A percentile compares a stretch with the other conserved stretches of the same genome.
Conservation (phyloP, 1,140 invertebrate species). For the Drosophila kikkawai region DNA sequence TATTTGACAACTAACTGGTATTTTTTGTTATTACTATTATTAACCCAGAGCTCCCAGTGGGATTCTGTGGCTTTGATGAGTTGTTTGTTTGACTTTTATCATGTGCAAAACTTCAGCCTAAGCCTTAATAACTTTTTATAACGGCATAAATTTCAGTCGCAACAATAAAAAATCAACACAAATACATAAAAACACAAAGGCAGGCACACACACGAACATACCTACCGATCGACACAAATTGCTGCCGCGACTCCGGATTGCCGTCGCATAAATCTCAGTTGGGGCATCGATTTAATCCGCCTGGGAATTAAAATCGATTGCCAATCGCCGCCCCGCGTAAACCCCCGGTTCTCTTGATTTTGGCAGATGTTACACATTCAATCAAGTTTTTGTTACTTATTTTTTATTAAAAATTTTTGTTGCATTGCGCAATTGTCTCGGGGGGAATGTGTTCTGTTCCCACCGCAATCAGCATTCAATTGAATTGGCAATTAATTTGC, state of each 20-base stretch:
- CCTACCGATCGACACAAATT: constrained; percentile 34
- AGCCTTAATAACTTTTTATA: constrained; percentile 76
- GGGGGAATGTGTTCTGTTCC: constrained; percentile 45
- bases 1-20: constrained; percentile 16
- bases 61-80: constrained; percentile 42
- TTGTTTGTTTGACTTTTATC: constrained; percentile 59
- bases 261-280: constrained; percentile 73
- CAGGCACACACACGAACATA: constrained; percentile 18
- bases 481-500: constrained; percentile 67
- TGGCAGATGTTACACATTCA: constrained; percentile 63
- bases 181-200: constrained; percentile 34
- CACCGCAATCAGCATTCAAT: constrained; percentile 71
- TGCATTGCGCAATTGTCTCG: constrained; percentile 58
- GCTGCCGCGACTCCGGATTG: constrained; percentile 45
- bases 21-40: constrained; percentile 40
- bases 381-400: constrained; percentile 38
- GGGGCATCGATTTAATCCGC: constrained; percentile 69
- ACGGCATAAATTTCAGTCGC: constrained; percentile 62
- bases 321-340: constrained; percentile 20
- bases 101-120: constrained; percentile 55
- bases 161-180: constrained; percentile 58
- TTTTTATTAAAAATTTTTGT: constrained; percentile 26
- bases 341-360: neutral
- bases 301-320: constrained; percentile 70
- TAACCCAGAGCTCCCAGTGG: constrained; percentile 1